Evolutionary conservation across 2,888 invertebrate species (phyloP), one percentile per base, ranked within the genome.

Genomic region (Caenorhabditis imperialis): DNA sequence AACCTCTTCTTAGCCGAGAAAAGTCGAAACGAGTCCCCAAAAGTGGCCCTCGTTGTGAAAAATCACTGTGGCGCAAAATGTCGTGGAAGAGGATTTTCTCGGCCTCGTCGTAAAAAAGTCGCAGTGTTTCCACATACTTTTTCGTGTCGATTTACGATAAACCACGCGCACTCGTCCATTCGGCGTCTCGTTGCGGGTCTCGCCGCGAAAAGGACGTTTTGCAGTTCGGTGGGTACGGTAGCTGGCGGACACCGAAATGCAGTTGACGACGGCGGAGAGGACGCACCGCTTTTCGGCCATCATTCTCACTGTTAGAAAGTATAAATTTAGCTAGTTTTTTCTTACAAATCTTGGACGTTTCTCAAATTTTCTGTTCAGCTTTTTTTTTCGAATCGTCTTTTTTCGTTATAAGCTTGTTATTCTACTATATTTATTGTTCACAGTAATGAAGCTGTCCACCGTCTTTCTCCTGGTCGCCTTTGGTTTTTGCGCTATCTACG

Each of bases 371-470:
- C 30, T 47, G 42, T 37, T 60, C 38, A 33, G 30, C 25, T 69
- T 53, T 51, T 30, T 53, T 35, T 12, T 6, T 18, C 18, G 27
- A 20, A n/a, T 42, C 30, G 30, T 30, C 30, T 30, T 30, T 30
- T 30, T 16, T 14, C n/a, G 14, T 23, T 50, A 55, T 47, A 42
- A 57, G 33, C 23, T 40, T 33, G 14, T 16, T n/a, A 8, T 20
- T n/a, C 23, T 25, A n/a, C 10, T 8, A 23, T 25, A 27, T 30
- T n/a, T 18, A 14, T 16, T 35, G n/a, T 51, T 67, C 67, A 22
- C 75, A 75, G 75, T 63, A 63, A 75, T 75, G 70, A 75, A 65
- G 75, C 70, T 75, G 44, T 47, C 65, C 54, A 37, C 70, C 47
- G 45, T 65, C 54, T 35, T 70, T 54, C 61, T 75, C 8, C 65